Evolutionary conservation across 1,140 invertebrate species (phyloP), one percentile per base, ranked within the genome.

Genomic region (Aphaenogaster rudis): DNA sequence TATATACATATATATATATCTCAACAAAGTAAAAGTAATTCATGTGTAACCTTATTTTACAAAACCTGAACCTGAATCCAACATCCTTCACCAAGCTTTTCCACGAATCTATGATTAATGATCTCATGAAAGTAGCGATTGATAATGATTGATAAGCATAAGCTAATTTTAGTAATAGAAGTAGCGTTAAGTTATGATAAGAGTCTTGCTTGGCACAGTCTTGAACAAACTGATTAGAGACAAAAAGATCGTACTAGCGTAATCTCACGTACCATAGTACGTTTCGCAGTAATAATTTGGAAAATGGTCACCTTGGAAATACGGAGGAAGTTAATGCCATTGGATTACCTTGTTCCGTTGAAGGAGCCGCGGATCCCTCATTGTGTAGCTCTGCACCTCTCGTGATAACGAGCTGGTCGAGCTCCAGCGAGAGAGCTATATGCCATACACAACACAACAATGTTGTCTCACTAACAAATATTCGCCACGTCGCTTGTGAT

Each of bases 371-470:
- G 94, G 94, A 95, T 95, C 94, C 94, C 93, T 95, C 94, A 95
- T 95, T 88, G 94, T 96, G 95, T 96, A 96, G 94, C 95, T 96
- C 93, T 96, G 96, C 91, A 96, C 96, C 93, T 96, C 96, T 94
- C 96, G 95, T 88, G 96, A 96, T 91, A 96, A 94, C 92, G 96
- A 96, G 95, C 96, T 96, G 95, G 96, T 93, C 81, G 96, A 96
- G 95, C 96, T 96, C 96, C 96, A 96, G 93, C 96, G 96, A 95
- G 96, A 96, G 94, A 96, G 95, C 96, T 96, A 95, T 93, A 91
- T 94, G 93, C 94, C 94, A 96, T 95, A 95, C 95, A 95, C 94
- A 96, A 96, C 92, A 96, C 94, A 95, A 95, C 88, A 95, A 94
- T 93, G 86, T 92, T 76, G 88, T 95, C 93, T 95, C 93, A 95